Base-by-base conservation (phyloP, 2,888 invertebrate genomes). In the Drosophila diplacantha region DNA sequence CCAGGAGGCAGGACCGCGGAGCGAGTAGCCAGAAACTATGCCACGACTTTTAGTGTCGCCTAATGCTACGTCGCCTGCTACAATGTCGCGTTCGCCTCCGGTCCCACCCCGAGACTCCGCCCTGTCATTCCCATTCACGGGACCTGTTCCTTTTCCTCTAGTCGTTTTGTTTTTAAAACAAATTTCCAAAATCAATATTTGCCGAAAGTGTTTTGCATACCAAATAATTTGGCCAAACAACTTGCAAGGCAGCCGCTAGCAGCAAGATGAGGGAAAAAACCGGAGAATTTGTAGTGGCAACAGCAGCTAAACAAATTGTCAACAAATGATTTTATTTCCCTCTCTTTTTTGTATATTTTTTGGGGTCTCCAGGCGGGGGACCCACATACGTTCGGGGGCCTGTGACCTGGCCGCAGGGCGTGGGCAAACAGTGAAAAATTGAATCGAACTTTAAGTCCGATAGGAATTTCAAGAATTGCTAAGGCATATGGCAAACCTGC, bases 161-260 rank as follows among this genome's bases (percentile, higher is more conserved):
- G 52, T 65, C 60, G 65, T 69, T 71, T 75, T 68, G 69, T 83
- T 80, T 77, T 75, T 74, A 76, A 73, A 72, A 81, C 82, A 85
- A 84, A 84, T 84, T 84, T 84, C 73, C 81, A 78, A 81, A 84
- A 84, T 84, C 84, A 84, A 84, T 84, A 84, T 84, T 84, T 84
- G 81, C 79, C 81, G 84, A 85, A 84, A 85, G 85, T 84, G 84
- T 83, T 85, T 81, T 84, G 84, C 84, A 84, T 85, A 74, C 74
- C 73, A 84, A 84, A 85, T 84, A 81, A 80, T 81, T 81, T 77
- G 68, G 52, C 69, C 79, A 75, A 73, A 75, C 69, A 74, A 79
- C 74, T 79, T 76, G 74, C 63, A 73, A 73, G 68, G 50, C 41
- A 41, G 24, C 24, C 41, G 24, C 24, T n/a, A 41, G 35, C n/a